Evolutionary conservation across 2,888 invertebrate genomes (phyloP).

Genomic region (Limnephilus lunatus): DNA sequence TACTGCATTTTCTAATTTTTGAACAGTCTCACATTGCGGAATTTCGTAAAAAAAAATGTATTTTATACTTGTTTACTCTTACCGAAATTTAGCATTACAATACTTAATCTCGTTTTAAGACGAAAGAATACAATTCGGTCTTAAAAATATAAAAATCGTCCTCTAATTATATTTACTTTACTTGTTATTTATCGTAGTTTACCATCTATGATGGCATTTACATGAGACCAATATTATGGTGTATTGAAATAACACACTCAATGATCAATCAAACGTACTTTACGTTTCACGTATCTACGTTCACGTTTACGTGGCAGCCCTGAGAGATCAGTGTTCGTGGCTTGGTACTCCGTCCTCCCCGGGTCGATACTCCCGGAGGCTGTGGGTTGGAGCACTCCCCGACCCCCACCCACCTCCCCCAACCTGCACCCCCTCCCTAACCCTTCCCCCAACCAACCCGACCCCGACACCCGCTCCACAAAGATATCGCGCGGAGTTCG

Average conservation of each 20-base stretch:
- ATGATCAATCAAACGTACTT: neutral
- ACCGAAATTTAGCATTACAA: too few relatives aligned
- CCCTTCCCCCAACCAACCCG: constrained; percentile 60
- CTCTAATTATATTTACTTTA: too few relatives aligned
- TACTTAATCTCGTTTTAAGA: too few relatives aligned
- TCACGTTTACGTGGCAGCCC: constrained; percentile 48
- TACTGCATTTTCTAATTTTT: too few relatives aligned
- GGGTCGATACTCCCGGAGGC: constrained; percentile 77
- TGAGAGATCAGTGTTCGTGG: constrained; percentile 52
- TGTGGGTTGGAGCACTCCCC: constrained; percentile 67
- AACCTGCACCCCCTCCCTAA: constrained; percentile 44
- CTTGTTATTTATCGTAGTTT: neutral
- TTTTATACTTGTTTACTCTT: too few relatives aligned
- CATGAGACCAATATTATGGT: neutral
- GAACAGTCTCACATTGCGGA: too few relatives aligned
- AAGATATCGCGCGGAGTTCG: constrained; percentile 74
- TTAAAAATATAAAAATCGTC: too few relatives aligned
- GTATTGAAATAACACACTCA: neutral
- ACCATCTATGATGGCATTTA: neutral
- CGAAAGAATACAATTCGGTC: too few relatives aligned
- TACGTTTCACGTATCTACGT: constrained; percentile 23
- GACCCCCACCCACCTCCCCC: constrained; percentile 34
- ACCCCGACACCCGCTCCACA: constrained; percentile 52
- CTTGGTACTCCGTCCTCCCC: constrained; percentile 58
- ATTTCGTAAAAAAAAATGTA: too few relatives aligned